A percentile compares a stretch with the other conserved stretches of the same genome.
These are phyloP conservation scores for Chamaea fasciata DNA, from an alignment of 2,113 vertebrate genomes.

Conservation along the genomic window DNA sequence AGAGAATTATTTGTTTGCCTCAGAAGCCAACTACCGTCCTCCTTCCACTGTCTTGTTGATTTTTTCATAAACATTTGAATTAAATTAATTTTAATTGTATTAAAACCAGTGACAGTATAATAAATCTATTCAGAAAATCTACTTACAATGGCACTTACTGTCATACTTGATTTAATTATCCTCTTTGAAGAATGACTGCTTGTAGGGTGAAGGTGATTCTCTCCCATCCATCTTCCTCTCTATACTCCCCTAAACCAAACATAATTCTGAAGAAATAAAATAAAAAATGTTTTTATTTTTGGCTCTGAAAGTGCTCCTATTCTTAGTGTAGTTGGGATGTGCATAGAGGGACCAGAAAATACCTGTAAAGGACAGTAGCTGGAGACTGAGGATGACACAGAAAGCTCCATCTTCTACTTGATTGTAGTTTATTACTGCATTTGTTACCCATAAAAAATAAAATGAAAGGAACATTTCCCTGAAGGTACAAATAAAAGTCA, in stretches of 20 bases:
- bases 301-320: neutral
- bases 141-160: neutral
- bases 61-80: neutral
- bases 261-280: neutral
- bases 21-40: neutral
- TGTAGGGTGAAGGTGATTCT: neutral
- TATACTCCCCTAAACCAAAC: neutral
- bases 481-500: neutral
- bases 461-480: neutral
- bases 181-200: neutral
- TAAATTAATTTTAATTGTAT: too few relatives aligned
- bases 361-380: neutral
- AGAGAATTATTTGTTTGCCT: neutral
- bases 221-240: neutral
- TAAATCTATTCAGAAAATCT: constrained; percentile 19
- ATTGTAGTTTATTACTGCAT: neutral
- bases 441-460: neutral
- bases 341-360: neutral
- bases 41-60: neutral
- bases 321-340: neutral
- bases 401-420: neutral
- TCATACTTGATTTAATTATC: constrained; percentile 18
- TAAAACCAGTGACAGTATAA: neutral
- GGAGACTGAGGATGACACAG: neutral
- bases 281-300: neutral